Evolutionary conservation across 2,113 vertebrate species (phyloP), one percentile per base, ranked within the genome.

Genomic region (Podiceps cristatus): DNA sequence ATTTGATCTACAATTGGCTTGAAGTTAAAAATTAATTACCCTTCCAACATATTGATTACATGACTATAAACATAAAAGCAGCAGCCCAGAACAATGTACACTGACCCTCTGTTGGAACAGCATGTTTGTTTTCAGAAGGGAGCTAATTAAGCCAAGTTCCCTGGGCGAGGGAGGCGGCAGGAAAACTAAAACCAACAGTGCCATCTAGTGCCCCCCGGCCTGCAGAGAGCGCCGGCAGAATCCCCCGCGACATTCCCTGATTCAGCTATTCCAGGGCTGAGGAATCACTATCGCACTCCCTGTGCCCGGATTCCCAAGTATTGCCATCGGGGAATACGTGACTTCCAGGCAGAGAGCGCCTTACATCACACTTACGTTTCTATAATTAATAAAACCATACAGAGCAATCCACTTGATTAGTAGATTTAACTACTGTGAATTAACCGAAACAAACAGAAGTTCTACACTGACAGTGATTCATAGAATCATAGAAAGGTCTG

Each of bases 11-110:
- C 97, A 98, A 95, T 74, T 94, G 97, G 97, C 95, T 89, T 96
- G 97, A 98, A 98, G 98, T 98, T 98, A 98, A 98, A 98, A 98
- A 98, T 98, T 98, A 98, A 98, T 98, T 98, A 98, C 98, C 98
- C 97, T 97, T 92, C 97, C 96, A 98, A 98, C 98, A 98, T 98
- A 98, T 98, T 98, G 98, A 98, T 98, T 98, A 97, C 98, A 98
- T 82, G 97, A 97, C 98, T 98, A 97, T 98, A 98, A 98, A 98
- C 98, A 98, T 96, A 98, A 98, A 98, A 98, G 97, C 98, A 97
- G 93, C 93, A 97, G 95, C 96, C 96, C 94, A 96, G 97, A 97
- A 98, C 96, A 98, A 96, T 96, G 97, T 88, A 96, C 90, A 66
- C 98, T 97, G 98, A 98, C 97, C 91, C 97, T 97, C 97, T 98